phyloP scores from a whole-genome alignment of 1,140 invertebrate species.

The Yoshiicerus persimilis region DNA sequence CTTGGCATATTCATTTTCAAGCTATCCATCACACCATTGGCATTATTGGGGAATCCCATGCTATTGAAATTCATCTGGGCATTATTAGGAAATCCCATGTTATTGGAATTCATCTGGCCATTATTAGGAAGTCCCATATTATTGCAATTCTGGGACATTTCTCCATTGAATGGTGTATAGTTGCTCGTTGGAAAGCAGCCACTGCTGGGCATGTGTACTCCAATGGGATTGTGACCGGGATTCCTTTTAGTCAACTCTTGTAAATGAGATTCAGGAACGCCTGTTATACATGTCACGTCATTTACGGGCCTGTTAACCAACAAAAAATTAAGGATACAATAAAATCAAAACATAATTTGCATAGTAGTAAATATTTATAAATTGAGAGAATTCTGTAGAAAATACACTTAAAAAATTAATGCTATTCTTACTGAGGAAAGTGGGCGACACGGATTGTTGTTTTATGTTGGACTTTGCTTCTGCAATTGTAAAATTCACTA shows the following conservation, averaged over 20 bases:
- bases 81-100: not conserved
- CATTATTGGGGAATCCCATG: not conserved
- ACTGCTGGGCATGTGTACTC: not conserved
- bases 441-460: conserved; percentile 30
- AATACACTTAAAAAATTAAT: no score
- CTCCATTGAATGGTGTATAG: not conserved
- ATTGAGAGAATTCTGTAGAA: no score
- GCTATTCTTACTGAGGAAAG: no score
- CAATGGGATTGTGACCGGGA: not conserved
- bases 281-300: not conserved
- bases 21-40: not conserved
- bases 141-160: not conserved
- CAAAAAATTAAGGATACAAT: no score
- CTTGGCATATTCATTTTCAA: not conserved
- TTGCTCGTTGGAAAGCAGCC: not conserved
- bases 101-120: not conserved
- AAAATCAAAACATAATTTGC: no score
- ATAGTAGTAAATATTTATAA: no score
- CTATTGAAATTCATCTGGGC: not conserved
- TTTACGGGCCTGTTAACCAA: no score
- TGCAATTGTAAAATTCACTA: not conserved
- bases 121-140: not conserved
- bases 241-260: not conserved
- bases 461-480: conserved; percentile 23
- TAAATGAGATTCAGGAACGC: not conserved